phyloP scores from a whole-genome alignment of 2,113 vertebrate genomes.

The Centropus bengalensis region DNA sequence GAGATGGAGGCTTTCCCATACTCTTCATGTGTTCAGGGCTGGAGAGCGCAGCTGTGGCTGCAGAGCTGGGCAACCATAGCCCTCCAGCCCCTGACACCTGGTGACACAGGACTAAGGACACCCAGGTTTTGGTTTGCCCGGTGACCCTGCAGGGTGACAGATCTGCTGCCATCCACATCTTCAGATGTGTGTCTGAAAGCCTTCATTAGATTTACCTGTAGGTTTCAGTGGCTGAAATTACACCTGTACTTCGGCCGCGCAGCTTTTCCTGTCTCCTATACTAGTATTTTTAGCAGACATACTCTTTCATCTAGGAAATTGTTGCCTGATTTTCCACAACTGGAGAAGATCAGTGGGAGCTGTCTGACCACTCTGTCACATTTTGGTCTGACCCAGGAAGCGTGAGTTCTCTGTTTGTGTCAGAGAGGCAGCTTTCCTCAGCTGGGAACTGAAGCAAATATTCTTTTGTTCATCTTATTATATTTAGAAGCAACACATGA shows the following conservation, averaged over 20 bases:
- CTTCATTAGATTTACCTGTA: not conserved
- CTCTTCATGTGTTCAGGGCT: not conserved
- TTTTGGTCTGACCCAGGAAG: not conserved
- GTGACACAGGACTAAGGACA: not conserved
- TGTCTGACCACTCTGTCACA: not conserved
- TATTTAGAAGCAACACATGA: slow-evolving; percentile 13
- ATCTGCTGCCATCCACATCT: not conserved
- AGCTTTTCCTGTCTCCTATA: not conserved
- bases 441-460: not conserved
- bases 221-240: not conserved
- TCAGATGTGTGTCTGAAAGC: not conserved
- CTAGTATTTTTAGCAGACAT: not conserved
- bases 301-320: not conserved
- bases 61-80: not conserved
- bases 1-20: fast-evolving
- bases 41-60: not conserved
- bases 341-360: not conserved
- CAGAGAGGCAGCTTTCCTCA: not conserved
- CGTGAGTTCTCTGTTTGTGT: not conserved
- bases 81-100: fast-evolving
- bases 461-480: not conserved
- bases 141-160: not conserved
- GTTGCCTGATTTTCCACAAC: not conserved
- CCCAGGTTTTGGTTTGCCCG: not conserved
- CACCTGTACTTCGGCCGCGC: fast-evolving